These are phyloP conservation scores for Coptotermes formosanus DNA, from an alignment of 1,140 invertebrate species.

Conservation along the genomic window DNA sequence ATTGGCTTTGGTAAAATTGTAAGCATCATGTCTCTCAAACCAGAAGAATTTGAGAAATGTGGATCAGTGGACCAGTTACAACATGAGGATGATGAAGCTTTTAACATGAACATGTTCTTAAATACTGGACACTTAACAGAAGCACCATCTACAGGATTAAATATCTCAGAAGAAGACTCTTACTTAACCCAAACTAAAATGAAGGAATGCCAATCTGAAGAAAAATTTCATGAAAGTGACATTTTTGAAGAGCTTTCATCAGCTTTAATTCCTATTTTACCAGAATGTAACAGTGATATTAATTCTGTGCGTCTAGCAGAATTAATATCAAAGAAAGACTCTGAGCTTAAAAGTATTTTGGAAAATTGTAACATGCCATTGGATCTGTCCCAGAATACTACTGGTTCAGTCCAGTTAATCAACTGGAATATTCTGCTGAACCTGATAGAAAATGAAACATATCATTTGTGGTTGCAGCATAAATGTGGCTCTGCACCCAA, in stretches of 20 bases:
- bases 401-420: not conserved
- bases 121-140: not conserved
- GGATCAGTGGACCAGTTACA: not conserved
- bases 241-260: not conserved
- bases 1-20: conserved; percentile 25
- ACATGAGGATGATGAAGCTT: not conserved
- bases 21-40: conserved; percentile 19
- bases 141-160: not conserved
- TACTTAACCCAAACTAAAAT: not conserved
- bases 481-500: not conserved
- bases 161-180: not conserved
- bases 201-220: not conserved
- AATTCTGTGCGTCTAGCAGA: not conserved
- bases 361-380: not conserved
- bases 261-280: not conserved
- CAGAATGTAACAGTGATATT: not conserved
- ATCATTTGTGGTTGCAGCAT: not conserved
- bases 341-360: not conserved
- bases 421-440: not conserved
- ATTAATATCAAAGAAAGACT: not conserved
- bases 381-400: not conserved
- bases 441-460: not conserved
- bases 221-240: not conserved
- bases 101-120: not conserved
- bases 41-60: conserved; percentile 29